Base-by-base conservation (phyloP, 2,888 invertebrate genomes). In the Psylliodes chrysocephalus region DNA sequence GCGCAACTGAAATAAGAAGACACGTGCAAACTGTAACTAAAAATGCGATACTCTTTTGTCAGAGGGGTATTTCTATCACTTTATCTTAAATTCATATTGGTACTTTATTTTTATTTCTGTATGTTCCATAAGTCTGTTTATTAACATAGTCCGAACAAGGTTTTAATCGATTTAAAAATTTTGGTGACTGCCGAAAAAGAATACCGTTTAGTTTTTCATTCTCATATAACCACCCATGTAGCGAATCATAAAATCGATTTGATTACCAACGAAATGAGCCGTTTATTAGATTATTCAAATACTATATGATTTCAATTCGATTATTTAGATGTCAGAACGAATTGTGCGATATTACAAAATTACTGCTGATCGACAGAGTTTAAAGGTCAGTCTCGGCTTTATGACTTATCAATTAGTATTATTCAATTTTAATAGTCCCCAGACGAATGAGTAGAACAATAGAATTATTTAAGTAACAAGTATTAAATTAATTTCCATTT, bases 401-500 rank as follows among this genome's bases (percentile, higher is more conserved):
- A 55, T 55, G 33, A 28, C 55, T 55, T 55, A 55, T 55, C 55
- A 46, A 44, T 55, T 55, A 55, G 42, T 46, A 46, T n/a, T n/a
- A n/a, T 55, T 46, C 55, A 33, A 44, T 44, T 55, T 55, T 55
- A 55, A 55, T 55, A 44, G 14, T 17, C n/a, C 17, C 55, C 30
- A 55, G 55, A 55, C 46, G 46, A n/a, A n/a, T n/a, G n/a, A 46
- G 19, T 46, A 46, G 46, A 46, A 46, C 46, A 46, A 46, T 46
- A 46, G 46, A 14, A n/a, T 25, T 46, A 19, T 46, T 46, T 46
- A 46, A 46, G 46, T 46, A 46, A 22, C 22, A 46, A 46, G 46
- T 46, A 46, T 22, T 46, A 46, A 46, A 46, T 46, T 25, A 25
- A 46, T 25, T 46, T 46, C 46, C 46, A 22, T 22, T 46, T 46